Conservation (phyloP, 2,797 vertebrate genomes). For the Lacerta agilis region DNA sequence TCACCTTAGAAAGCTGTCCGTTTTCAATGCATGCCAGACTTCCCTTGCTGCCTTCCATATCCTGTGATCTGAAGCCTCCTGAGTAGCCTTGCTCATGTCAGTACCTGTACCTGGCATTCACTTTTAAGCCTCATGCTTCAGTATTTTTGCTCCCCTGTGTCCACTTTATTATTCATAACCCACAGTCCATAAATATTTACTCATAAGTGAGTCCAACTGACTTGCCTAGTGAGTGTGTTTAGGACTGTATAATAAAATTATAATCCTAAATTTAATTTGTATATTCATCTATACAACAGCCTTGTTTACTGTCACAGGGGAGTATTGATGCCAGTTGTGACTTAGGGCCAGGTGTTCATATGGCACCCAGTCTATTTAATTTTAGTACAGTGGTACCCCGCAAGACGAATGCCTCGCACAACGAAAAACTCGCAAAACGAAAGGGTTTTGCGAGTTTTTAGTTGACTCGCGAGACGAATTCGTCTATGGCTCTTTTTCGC, state of each 20-base stretch:
- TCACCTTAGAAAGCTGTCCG: background rate
- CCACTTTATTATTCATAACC: background rate
- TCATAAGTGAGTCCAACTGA: too few species aligned
- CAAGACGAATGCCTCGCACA: too few species aligned
- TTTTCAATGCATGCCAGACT: background rate
- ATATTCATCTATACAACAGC: background rate
- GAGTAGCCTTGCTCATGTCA: background rate
- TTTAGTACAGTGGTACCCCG: too few species aligned
- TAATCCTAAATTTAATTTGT: background rate
- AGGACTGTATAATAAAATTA: background rate
- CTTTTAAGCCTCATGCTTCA: background rate
- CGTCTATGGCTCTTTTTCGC: too few species aligned
- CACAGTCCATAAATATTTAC: background rate
- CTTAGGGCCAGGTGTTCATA: conserved; percentile 31
- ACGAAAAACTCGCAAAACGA: too few species aligned
- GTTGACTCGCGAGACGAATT: too few species aligned
- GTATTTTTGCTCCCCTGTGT: background rate
- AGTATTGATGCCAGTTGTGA: conserved; percentile 42
- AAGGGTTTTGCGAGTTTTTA: too few species aligned
- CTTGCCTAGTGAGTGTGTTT: background rate
- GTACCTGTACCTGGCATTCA: background rate
- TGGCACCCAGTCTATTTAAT: conserved; percentile 34
- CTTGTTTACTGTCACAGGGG: background rate
- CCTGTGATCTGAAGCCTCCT: background rate
- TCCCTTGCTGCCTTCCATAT: background rate